Conservation (phyloP, 1,140 invertebrate genomes). For the Chironomus striatipennis region DNA sequence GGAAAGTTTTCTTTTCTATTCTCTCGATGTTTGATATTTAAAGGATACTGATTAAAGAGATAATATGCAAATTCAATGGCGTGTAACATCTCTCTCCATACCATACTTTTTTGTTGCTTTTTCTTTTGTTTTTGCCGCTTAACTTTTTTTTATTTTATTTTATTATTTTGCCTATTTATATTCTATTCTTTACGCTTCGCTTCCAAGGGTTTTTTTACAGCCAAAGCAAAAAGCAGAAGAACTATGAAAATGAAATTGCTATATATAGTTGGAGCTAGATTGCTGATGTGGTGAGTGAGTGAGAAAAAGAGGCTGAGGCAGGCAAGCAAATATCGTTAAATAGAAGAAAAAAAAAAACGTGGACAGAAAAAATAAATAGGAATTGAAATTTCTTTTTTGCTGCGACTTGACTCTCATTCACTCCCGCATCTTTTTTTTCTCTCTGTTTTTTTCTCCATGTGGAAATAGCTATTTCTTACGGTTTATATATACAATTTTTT, state of each 20-base stretch:
- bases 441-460: no score
- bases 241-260: conserved; percentile 14
- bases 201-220: conserved; percentile 7
- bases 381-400: conserved; percentile 18
- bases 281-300: neutral
- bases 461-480: no score
- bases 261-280: neutral
- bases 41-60: conserved; percentile 20
- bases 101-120: neutral
- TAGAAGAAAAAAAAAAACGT: conserved; percentile 17
- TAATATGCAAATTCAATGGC: conserved; percentile 22
- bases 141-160: no score
- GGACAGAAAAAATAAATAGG: conserved; percentile 22
- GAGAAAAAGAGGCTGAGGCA: no score
- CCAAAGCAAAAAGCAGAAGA: neutral
- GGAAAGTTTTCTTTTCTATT: neutral
- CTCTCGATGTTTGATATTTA: neutral
- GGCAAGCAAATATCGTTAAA: conserved; percentile 3
- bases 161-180: conserved; percentile 18
- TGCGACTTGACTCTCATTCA: conserved; percentile 18
- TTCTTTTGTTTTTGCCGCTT: neutral
- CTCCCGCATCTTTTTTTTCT: no score
- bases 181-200: conserved; percentile 18
- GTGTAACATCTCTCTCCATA: conserved; percentile 9
- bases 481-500: no score